phyloP scores from a whole-genome alignment of 92 coral and sea anemone genomes.

The Epizoanthus ramosus region DNA sequence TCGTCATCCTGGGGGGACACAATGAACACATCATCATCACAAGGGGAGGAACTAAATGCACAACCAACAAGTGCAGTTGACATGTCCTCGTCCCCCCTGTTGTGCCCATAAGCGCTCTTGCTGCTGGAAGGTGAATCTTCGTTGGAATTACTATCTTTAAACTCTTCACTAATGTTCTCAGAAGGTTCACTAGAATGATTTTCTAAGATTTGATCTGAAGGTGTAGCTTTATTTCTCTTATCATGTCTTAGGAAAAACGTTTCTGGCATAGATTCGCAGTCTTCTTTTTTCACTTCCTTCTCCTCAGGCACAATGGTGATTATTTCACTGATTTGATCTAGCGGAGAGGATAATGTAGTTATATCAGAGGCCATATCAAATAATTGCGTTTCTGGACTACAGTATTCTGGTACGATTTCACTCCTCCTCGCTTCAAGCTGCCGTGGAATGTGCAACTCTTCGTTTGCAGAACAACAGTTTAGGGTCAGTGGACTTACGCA shows the following conservation, averaged over 20 bases:
- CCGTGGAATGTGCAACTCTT: background rate
- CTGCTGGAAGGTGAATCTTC: background rate
- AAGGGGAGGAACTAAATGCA: background rate
- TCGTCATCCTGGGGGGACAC: slow-evolving; percentile 18
- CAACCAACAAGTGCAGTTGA: background rate
- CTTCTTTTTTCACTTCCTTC: background rate
- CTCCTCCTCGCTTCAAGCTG: background rate
- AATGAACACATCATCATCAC: slow-evolving; percentile 10
- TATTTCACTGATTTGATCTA: background rate
- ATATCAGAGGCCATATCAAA: background rate
- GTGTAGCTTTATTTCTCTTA: background rate
- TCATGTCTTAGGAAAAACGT: background rate
- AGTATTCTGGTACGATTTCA: background rate
- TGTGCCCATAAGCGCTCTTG: background rate
- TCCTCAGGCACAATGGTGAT: background rate
- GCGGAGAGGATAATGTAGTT: background rate
- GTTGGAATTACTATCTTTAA: background rate
- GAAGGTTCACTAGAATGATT: background rate
- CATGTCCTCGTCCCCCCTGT: no score
- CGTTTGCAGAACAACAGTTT: background rate
- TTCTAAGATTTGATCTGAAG: background rate
- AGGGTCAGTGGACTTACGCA: background rate
- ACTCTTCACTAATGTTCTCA: background rate
- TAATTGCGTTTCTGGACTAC: background rate
- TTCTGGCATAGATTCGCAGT: background rate